Base-by-base conservation (phyloP, 1,140 invertebrate species). In the Solenopsis invicta region DNA sequence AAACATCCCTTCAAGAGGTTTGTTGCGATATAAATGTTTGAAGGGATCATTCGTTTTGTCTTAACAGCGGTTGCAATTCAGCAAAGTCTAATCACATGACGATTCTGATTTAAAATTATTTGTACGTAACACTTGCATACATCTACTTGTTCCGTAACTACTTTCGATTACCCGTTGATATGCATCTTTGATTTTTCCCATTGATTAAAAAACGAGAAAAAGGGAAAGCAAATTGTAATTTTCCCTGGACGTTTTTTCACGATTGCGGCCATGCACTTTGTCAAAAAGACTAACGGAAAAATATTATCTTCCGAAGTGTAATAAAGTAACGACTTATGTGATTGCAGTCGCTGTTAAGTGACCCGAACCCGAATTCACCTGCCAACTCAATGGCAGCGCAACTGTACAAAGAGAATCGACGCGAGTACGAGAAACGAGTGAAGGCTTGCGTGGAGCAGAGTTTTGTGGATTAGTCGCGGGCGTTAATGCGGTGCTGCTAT, bases 381-480 rank as follows among this genome's bases (percentile, higher is more conserved):
- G 98, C 98, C 88, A 99, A 99, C 95, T 99, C 98, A 90, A 98
- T 99, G 97, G 98, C 98, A 94, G 98, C 98, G 88, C 98, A 99
- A 96, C 97, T 99, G 92, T 99, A 99, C 96, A 98, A 98, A 96
- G 98, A 99, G 95, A 99, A 99, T 95, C 97, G 98, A 94, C 96
- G 98, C 93, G 98, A 99, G 96, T 99, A 99, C 96, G 98, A 99
- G 96, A 99, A 99, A 96, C 97, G 98, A 96, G 98, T 99, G 93
- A 99, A 99, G 96, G 98, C 98, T 94, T 99, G 98, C 96, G 98
- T 99, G 94, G 98, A 99, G 96, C 98, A 99, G 96, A 98, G 98
- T 96, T 99, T 98, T 96, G 97, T 98, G 96, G 98, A 98, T 97
- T 99, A 98, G 97, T 97, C 88, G 92, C 91, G 91, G 93, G 91